phyloP scores from a whole-genome alignment of 2,888 invertebrate genomes.

The Pediacus dermestoides region DNA sequence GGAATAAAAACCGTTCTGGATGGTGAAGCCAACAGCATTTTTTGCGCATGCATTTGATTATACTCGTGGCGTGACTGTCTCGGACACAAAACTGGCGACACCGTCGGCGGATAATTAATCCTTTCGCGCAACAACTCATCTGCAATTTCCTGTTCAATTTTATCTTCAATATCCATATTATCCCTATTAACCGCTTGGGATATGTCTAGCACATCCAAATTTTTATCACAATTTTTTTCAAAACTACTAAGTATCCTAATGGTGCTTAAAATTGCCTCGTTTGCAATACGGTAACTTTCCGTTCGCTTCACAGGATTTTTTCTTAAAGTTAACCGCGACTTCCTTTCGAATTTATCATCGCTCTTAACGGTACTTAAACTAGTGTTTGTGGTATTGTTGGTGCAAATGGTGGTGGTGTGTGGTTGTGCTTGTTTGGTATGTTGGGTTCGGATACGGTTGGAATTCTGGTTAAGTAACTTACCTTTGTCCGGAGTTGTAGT shows the following conservation, averaged over 20 bases:
- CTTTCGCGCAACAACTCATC: conserved; percentile 63
- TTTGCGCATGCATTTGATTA: conserved; percentile 46
- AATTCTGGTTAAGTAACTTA: conserved; percentile 53
- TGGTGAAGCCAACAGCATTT: conserved; percentile 52
- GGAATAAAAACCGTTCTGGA: conserved; percentile 61
- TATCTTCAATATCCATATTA: conserved; percentile 33
- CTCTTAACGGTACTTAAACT: too few species aligned
- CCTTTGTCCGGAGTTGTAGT: conserved; percentile 61
- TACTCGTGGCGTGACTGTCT: conserved; percentile 43
- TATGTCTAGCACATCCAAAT: neutral
- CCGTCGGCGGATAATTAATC: conserved; percentile 68
- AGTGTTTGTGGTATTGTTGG: conserved; percentile 51
- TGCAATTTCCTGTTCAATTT: conserved; percentile 58
- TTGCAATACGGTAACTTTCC: conserved; percentile 81
- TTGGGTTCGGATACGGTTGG: conserved; percentile 22
- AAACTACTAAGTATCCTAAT: conserved; percentile 45
- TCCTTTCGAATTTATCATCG: too few species aligned
- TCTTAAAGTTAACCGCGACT: too few species aligned
- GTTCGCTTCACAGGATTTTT: conserved; percentile 64
- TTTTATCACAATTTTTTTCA: too few species aligned
- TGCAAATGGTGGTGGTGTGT: conserved; percentile 35
- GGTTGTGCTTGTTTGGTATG: conserved; percentile 30
- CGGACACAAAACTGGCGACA: conserved; percentile 54
- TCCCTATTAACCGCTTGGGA: conserved; percentile 5
- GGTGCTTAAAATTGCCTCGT: conserved; percentile 60